Evolutionary conservation across 2,113 vertebrate species (phyloP).

Genomic region (Aviceda subcristata): DNA sequence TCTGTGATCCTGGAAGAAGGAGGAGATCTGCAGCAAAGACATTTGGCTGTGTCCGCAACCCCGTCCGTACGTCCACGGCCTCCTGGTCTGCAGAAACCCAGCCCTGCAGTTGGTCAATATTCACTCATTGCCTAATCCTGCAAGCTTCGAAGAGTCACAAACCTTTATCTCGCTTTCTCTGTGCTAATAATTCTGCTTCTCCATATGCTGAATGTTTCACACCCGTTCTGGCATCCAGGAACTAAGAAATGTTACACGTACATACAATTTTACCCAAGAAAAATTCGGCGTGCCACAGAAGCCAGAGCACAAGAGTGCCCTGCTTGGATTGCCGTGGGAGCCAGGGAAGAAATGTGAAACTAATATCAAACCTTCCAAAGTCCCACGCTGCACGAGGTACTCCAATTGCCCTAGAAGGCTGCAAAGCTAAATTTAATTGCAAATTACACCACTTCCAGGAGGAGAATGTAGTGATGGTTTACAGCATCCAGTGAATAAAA

Average conservation of each 20-base stretch:
- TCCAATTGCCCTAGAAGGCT: neutral
- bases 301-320: neutral
- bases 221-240: constrained; percentile 4
- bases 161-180: neutral
- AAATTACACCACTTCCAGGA: neutral
- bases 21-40: neutral
- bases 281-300: neutral
- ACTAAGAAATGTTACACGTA: neutral
- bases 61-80: neutral
- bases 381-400: neutral
- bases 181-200: constrained; percentile 40
- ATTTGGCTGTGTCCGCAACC: neutral
- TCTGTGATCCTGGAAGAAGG: neutral
- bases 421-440: neutral
- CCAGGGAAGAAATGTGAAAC: neutral
- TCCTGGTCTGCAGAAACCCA: neutral
- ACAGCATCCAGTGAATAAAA: neutral
- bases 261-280: neutral
- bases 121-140: neutral
- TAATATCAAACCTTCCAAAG: neutral
- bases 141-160: neutral
- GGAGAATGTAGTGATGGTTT: neutral
- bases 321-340: neutral
- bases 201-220: constrained; percentile 41
- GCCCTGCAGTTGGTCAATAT: neutral